Base-by-base conservation (phyloP, 1,140 invertebrate species). In the Ephestia elutella region DNA sequence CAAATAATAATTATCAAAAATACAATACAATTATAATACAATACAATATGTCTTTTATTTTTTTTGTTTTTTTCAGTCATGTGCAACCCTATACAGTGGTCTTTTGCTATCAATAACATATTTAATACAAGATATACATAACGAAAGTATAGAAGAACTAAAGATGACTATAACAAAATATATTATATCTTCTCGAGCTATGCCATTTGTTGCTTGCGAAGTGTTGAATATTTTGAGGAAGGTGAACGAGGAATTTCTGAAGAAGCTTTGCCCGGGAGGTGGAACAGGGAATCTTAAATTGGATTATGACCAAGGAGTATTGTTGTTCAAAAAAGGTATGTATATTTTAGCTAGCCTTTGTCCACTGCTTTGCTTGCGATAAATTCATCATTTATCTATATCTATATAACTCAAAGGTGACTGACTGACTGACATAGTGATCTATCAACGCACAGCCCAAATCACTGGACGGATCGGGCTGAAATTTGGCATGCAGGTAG, bases 301-400 rank as follows among this genome's bases (percentile, higher is more conserved):
- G 54, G 82, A 86, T 62, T 76, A 78, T 59, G 82, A 86, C 57
- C 80, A 83, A 66, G 82, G 82, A 2, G 80, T 82, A 1, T 20
- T 82, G 13, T 63, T 86, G 49, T 86, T 75, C 66, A 80, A 72
- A 30, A 81, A 74, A 78, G 77, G 80, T 82, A 57, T 17, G 56
- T 59, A 48, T 59, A n/a, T 49, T 48, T 49, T 17, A 25, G 21
- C 55, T n/a, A n/a, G n/a, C n/a, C n/a, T n/a, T n/a, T n/a, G n/a
- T n/a, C n/a, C n/a, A n/a, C n/a, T n/a, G n/a, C n/a, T n/a, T n/a
- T n/a, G n/a, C n/a, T n/a, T n/a, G n/a, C n/a, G n/a, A n/a, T n/a
- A n/a, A n/a, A 28, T 28, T 28, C 8, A 28, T 28, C 8, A 28
- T 28, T 28, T 28, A 28, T 28, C 8, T 28, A 28, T 28, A 28